Evolutionary conservation across 2,113 vertebrate species (phyloP), one percentile per base, ranked within the genome.

Genomic region (Scortum barcoo): DNA sequence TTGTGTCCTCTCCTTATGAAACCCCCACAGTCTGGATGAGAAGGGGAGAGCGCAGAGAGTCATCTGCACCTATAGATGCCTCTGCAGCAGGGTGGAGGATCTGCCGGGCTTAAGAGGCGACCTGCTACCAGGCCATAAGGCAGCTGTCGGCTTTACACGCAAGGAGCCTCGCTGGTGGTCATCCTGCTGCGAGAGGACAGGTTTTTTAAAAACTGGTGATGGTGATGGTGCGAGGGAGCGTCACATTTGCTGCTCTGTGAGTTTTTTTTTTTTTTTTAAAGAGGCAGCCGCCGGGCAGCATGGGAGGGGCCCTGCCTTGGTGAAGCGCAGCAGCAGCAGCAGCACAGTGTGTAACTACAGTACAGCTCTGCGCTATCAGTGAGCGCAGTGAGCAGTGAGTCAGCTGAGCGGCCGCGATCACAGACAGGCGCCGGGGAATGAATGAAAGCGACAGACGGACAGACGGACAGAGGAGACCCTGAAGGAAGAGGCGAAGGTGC

Each of bases 301-400:
- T 86, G 90, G 93, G 92, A 93, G 92, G 93, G 92, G 92, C 90
- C 74, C 71, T 56, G 12, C 72, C 71, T 36, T 67, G 62, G 56
- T 84, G 79, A 84, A 61, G 84, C 66, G 65, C 88, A 84, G 78
- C 72, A 84, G 73, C 54, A 65, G 68, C 51, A 75, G 68, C 67
- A 69, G 62, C 57, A 53, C 78, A 44, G 77, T 86, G 81, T 65
- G 84, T 22, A 78, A 53, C 71, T 66, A 77, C 57, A 86, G 78
- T 44, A 28, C 84, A 70, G 78, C 82, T 84, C 74, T 70, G 92
- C 91, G 85, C 84, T 85, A 74, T 69, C 77, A 24, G 36, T n/a
- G n/a, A n/a, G n/a, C n/a, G 74, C 79, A 83, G n/a, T n/a, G n/a
- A n/a, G n/a, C 80, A 86, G 88, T 86, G 90, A 93, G 90, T 93